A percentile compares a stretch with the other conserved stretches of the same genome.
phyloP scores from a whole-genome alignment of 2,113 vertebrate genomes.

The Chlamydotis undulata region DNA sequence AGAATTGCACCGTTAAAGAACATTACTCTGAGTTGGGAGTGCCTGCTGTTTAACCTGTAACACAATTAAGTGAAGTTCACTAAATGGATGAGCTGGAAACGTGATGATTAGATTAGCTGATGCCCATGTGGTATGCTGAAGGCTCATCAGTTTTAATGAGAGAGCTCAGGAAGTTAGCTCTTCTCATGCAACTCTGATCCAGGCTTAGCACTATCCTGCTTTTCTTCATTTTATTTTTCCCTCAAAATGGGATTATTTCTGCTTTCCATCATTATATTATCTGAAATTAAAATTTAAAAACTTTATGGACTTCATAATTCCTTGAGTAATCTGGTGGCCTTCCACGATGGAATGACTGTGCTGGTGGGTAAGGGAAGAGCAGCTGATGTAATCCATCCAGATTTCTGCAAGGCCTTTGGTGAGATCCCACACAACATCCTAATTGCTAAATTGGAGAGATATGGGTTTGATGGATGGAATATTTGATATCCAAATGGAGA shows the following conservation, averaged over 20 bases:
- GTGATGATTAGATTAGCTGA: neutral
- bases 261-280: neutral
- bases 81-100: neutral
- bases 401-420: neutral
- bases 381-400: neutral
- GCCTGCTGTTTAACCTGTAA: neutral
- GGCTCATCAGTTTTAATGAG: neutral
- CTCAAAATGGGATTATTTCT: neutral
- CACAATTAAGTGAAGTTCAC: neutral
- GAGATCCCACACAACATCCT: neutral
- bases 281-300: neutral
- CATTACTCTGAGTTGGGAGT: neutral
- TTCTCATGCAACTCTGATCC: neutral
- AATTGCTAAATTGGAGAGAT: neutral
- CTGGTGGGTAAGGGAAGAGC: neutral
- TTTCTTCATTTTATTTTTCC: neutral
- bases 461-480: neutral
- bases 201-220: neutral
- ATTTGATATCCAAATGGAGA: neutral
- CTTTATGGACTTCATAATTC: neutral
- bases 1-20: neutral
- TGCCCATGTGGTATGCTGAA: neutral
- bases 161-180: neutral
- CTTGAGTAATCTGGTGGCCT: neutral
- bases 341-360: neutral